Evolutionary conservation across 2,113 vertebrate species (phyloP), one percentile per base, ranked within the genome.

Genomic region (Engystomops pustulosus): DNA sequence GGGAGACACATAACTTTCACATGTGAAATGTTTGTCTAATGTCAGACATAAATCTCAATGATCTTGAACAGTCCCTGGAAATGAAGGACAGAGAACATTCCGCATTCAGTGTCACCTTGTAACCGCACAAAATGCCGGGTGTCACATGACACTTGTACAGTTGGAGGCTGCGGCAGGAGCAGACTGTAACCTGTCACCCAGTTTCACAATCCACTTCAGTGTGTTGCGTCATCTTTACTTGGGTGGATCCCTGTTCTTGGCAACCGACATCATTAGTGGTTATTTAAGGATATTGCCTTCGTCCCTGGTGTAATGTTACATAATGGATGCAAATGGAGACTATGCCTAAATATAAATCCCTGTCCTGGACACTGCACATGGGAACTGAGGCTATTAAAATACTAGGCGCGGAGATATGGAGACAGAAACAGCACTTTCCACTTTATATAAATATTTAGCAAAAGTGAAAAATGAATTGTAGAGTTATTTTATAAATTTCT

Each of bases 171-270:
- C 18, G 65, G 36, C 65, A 36, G 47, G 79, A 70, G 36, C 32
- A 72, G 47, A 7, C 67, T 27, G 36, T 83, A 23, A 83, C 80
- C 80, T 72, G 44, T 83, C 49, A 58, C 70, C 81, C 62, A 83
- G 9, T 83, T 83, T 65, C 58, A 45, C 71, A 83, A 75, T 23
- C 38, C 41, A 2, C 17, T 30, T 23, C 7, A 0, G 34, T 3
- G 2, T 20, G 38, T 83, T 75, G 27, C 70, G 53, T 83, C 70
- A 83, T 76, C 58, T 30, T 15, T 20, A 9, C 15, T 32, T 8
- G 55, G 70, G 34, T 25, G 55, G 71, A 27, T 34, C 20, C 34
- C 10, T 76, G 71, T 67, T 58, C 81, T 68, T 76, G 81, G 81
- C 81, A 67, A 34, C 3, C 67, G 3, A 6, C 18, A 11, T 9